Evolutionary conservation across 2,888 invertebrate genomes (phyloP).

Genomic region (Xylophagus ater): DNA sequence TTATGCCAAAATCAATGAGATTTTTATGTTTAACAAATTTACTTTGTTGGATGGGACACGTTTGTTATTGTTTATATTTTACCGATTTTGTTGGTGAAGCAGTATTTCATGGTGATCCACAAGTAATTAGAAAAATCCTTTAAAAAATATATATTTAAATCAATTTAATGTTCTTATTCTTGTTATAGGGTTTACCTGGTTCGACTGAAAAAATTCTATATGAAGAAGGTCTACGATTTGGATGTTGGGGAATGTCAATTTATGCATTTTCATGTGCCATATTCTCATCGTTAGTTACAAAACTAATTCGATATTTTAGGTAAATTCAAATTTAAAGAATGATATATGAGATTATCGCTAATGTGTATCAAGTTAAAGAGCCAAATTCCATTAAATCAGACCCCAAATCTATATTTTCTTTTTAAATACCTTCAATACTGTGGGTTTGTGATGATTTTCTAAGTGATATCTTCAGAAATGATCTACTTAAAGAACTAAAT

Average conservation of each 20-base stretch:
- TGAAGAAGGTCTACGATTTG: constrained; percentile 37
- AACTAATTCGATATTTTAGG: constrained; percentile 35
- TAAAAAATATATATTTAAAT: neutral
- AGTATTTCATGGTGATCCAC: constrained; percentile 46
- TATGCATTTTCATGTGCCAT: constrained; percentile 39
- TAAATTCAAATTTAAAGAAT: constrained; percentile 19
- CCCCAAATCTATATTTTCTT: too few species aligned
- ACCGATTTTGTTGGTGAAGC: constrained; percentile 57
- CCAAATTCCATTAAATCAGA: too few species aligned
- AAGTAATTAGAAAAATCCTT: constrained; percentile 23
- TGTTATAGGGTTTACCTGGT: constrained; percentile 24
- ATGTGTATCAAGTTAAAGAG: neutral
- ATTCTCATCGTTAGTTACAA: constrained; percentile 36
- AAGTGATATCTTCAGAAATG: too few species aligned
- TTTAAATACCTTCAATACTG: too few species aligned
- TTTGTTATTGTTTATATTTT: constrained; percentile 56
- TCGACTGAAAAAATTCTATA: constrained; percentile 26
- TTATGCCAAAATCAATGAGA: constrained; percentile 47
- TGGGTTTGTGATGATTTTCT: too few species aligned
- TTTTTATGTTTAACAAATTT: constrained; percentile 51
- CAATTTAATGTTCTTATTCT: neutral
- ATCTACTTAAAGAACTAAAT: too few species aligned
- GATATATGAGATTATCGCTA: neutral
- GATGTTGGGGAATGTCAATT: constrained; percentile 39
- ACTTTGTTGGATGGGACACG: constrained; percentile 54